Conservation (phyloP, 2,797 vertebrate species). For the Chloroceryle amazona region DNA sequence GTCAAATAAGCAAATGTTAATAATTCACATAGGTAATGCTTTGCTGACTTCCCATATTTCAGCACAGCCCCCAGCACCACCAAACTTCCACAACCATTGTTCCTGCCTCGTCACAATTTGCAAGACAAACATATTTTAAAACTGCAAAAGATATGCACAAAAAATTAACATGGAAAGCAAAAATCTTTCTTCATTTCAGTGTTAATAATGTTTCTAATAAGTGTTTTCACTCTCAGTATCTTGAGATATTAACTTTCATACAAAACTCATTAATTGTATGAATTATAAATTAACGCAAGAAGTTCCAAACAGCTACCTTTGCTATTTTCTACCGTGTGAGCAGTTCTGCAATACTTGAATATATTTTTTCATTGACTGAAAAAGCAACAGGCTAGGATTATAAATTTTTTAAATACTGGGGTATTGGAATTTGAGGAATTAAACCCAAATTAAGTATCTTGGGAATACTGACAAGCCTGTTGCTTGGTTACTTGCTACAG, state of each 20-base stretch:
- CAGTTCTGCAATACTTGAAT: not conserved
- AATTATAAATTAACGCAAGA: conserved; percentile 17
- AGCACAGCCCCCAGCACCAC: not conserved
- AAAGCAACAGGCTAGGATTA: not conserved
- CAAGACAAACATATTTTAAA: not conserved
- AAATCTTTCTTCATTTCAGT: not conserved
- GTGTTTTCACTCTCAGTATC: not conserved
- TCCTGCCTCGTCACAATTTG: accelerated
- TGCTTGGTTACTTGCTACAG: not conserved
- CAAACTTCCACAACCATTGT: not conserved
- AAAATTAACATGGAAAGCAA: not conserved
- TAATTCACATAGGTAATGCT: not conserved
- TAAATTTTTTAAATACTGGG: not conserved
- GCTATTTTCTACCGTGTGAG: not conserved
- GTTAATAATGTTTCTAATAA: conserved; percentile 6
- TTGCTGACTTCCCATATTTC: not conserved
- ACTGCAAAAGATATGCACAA: not conserved
- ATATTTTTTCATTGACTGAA: not conserved
- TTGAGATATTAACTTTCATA: not conserved
- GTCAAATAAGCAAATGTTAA: not conserved
- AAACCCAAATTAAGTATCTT: not conserved
- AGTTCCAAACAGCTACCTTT: not conserved
- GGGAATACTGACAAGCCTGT: not conserved
- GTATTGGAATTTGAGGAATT: not conserved
- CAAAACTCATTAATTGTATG: conserved; percentile 29